Evolutionary conservation across 2,797 vertebrate genomes (phyloP).

Genomic region (Euthynnus affinis): DNA sequence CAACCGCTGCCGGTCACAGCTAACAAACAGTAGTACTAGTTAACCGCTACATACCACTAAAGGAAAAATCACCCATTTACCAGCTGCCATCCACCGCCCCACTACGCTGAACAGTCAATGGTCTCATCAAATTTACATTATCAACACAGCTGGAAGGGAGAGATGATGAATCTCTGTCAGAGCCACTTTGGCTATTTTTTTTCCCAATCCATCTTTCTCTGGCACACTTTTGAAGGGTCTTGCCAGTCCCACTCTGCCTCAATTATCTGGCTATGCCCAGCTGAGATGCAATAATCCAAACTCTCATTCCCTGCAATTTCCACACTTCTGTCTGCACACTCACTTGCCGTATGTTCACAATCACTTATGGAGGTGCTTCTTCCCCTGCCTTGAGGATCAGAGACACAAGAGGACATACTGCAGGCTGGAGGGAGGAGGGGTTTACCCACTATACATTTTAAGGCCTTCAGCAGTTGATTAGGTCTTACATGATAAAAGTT

Average conservation of each 20-base stretch:
- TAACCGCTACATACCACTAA: conserved; percentile 40
- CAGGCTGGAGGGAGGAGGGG: conserved; percentile 69
- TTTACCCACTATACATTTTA: conserved; percentile 63
- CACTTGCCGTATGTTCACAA: conserved; percentile 83
- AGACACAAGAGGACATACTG: conserved; percentile 73
- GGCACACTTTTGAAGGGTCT: conserved; percentile 81
- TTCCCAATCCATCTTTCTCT: conserved; percentile 79
- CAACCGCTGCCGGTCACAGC: conserved; percentile 37
- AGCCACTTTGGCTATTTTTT: conserved; percentile 72
- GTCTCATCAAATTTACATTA: conserved; percentile 77
- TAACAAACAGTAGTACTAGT: conserved; percentile 29
- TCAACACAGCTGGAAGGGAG: conserved; percentile 77
- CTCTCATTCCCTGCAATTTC: conserved; percentile 88
- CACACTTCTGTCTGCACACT: conserved; percentile 85
- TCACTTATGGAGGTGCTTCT: conserved; percentile 82
- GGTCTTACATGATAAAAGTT: conserved; percentile 46
- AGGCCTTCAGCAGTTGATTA: conserved; percentile 32
- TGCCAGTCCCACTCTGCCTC: conserved; percentile 78
- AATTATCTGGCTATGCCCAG: conserved; percentile 86
- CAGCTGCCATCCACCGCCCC: conserved; percentile 51
- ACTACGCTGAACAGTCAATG: conserved; percentile 58
- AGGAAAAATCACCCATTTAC: conserved; percentile 67
- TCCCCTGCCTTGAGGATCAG: conserved; percentile 80
- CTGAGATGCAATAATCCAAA: conserved; percentile 89
- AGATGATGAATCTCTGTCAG: conserved; percentile 71